phyloP scores from a whole-genome alignment of 1,140 invertebrate genomes.

The Ceratoteleas bidentatus region DNA sequence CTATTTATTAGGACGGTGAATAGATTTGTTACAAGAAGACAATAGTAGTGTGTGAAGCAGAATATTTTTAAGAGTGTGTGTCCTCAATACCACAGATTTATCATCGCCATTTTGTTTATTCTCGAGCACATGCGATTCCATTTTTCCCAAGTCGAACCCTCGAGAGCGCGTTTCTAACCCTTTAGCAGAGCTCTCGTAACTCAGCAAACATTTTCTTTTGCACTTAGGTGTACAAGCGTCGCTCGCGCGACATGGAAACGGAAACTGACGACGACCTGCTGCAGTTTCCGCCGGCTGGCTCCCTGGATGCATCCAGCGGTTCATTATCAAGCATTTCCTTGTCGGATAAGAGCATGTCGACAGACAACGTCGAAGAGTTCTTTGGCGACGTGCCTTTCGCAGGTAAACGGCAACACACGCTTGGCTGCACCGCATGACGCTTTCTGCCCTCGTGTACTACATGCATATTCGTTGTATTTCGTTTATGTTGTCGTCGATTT shows the following conservation, averaged over 20 bases:
- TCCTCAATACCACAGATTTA: no score
- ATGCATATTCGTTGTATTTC: slow-evolving; percentile 80
- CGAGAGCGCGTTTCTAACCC: not conserved
- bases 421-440: slow-evolving; percentile 82
- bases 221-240: slow-evolving; percentile 87
- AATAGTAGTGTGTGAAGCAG: no score
- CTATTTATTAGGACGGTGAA: no score
- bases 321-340: slow-evolving; percentile 86
- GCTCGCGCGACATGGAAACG: slow-evolving; percentile 90
- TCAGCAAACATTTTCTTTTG: slow-evolving; percentile 23
- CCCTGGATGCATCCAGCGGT: slow-evolving; percentile 83
- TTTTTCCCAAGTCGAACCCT: not conserved
- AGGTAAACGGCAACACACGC: slow-evolving; percentile 85
- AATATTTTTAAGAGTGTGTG: no score
- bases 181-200: not conserved
- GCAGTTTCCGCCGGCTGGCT: slow-evolving; percentile 81
- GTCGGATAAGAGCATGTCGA: slow-evolving; percentile 89
- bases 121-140: no score
- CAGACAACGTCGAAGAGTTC: slow-evolving; percentile 92
- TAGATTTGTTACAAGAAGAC: no score
- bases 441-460: slow-evolving; percentile 80
- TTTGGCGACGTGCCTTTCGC: slow-evolving; percentile 92
- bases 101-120: no score
- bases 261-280: slow-evolving; percentile 86
- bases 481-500: slow-evolving; percentile 76